Conservation (phyloP, 2,113 vertebrate species). For the Lampris incognitus region DNA sequence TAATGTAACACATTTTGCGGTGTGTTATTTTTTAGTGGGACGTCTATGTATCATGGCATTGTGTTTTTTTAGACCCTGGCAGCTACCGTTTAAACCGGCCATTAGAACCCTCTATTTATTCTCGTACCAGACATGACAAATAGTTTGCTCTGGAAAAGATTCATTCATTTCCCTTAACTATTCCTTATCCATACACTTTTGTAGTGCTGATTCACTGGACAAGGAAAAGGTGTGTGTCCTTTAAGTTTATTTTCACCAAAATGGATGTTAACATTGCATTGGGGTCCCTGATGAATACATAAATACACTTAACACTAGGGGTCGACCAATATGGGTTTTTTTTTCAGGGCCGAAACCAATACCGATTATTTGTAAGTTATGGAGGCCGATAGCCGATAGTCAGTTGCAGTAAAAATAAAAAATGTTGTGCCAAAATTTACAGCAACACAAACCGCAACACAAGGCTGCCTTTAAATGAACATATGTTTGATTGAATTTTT, state of each 20-base stretch:
- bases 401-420: no score
- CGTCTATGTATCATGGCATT: constrained; percentile 36
- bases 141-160: constrained; percentile 36
- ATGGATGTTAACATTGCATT: constrained; percentile 6
- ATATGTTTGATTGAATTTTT: no score
- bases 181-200: constrained; percentile 41
- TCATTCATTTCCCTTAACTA: constrained; percentile 52
- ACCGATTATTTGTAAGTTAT: no score
- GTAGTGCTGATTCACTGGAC: constrained; percentile 54
- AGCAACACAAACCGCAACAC: no score
- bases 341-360: no score
- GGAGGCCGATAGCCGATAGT: no score
- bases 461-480: no score
- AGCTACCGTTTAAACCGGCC: constrained; percentile 59
- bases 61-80: constrained; percentile 60
- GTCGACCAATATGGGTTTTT: no score
- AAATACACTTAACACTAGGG: neutral
- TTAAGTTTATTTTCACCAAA: constrained; percentile 27
- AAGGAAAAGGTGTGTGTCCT: constrained; percentile 19
- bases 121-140: constrained; percentile 40
- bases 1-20: constrained; percentile 65
- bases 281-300: neutral
- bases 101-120: constrained; percentile 57
- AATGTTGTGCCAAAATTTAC: no score
- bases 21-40: constrained; percentile 52